These are phyloP conservation scores for Gymnocephalus cernua DNA, from an alignment of 2,113 vertebrate genomes.

Conservation along the genomic window DNA sequence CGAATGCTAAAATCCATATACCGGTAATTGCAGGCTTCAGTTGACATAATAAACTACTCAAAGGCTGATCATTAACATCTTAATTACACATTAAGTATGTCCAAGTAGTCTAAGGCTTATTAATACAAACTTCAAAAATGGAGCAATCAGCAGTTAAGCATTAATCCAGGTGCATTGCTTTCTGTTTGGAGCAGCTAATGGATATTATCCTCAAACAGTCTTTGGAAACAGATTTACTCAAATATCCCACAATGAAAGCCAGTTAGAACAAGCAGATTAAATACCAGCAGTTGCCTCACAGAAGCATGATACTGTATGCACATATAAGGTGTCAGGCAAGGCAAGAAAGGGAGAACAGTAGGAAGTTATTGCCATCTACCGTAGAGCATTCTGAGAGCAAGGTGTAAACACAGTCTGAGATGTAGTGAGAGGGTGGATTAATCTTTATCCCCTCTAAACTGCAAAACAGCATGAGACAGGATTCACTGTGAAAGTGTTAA, in stretches of 20 bases:
- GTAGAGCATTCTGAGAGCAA: slow-evolving; percentile 11
- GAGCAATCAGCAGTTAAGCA: slow-evolving; percentile 11
- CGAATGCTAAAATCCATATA: background rate
- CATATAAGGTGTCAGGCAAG: slow-evolving; percentile 10
- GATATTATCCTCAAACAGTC: slow-evolving; percentile 1
- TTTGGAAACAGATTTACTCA: slow-evolving; percentile 31
- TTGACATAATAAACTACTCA: background rate
- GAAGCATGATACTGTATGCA: background rate
- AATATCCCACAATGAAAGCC: slow-evolving; percentile 42
- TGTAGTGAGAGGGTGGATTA: slow-evolving; percentile 19
- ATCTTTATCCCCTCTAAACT: slow-evolving; percentile 31
- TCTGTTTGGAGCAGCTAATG: slow-evolving; percentile 29
- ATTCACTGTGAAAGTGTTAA: slow-evolving; percentile 51
- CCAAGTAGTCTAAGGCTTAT: too few relatives aligned
- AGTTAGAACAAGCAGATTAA: slow-evolving; percentile 56
- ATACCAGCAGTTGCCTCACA: slow-evolving; percentile 9
- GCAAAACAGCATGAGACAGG: slow-evolving; percentile 36
- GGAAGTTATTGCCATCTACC: slow-evolving; percentile 19
- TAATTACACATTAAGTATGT: slow-evolving; percentile 6
- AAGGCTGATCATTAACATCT: slow-evolving; percentile 21
- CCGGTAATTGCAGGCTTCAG: background rate
- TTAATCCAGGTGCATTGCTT: slow-evolving; percentile 27
- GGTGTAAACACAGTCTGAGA: slow-evolving; percentile 9
- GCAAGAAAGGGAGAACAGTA: slow-evolving; percentile 18
- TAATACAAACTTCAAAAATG: background rate